phyloP scores from a whole-genome alignment of 2,888 invertebrate genomes.

The Pecten maximus region DNA sequence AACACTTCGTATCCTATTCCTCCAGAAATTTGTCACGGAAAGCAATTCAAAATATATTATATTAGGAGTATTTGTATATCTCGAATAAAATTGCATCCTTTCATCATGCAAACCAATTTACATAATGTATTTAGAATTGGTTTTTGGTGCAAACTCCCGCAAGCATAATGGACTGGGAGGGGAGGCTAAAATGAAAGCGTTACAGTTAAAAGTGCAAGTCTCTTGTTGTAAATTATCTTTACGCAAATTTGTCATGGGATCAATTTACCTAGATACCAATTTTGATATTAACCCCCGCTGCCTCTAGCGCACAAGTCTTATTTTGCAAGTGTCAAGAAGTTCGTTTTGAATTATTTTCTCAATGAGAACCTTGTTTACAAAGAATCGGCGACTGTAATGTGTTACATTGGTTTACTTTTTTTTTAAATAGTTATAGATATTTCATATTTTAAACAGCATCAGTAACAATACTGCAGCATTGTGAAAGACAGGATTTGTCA shows the following conservation, averaged over 20 bases:
- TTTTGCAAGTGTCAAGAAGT: background rate
- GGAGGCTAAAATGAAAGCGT: background rate
- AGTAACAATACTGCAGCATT: no score
- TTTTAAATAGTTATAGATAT: no score
- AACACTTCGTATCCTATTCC: background rate
- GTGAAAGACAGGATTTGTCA: no score
- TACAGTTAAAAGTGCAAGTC: background rate
- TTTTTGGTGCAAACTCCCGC: background rate
- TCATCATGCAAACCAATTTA: background rate
- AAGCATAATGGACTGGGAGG: background rate
- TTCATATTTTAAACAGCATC: no score
- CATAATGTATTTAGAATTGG: conserved; percentile 24
- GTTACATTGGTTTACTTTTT: background rate
- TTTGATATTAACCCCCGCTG: background rate
- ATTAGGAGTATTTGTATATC: background rate
- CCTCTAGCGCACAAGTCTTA: background rate
- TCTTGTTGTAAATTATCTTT: conserved; percentile 10
- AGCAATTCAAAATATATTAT: background rate
- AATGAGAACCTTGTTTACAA: background rate
- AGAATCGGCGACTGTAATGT: background rate
- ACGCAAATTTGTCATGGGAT: background rate
- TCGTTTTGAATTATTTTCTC: background rate
- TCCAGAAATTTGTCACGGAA: background rate
- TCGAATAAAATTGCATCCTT: background rate
- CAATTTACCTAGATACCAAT: background rate